phyloP scores from a whole-genome alignment of 2,888 invertebrate genomes.

The Euzetes globulus region DNA sequence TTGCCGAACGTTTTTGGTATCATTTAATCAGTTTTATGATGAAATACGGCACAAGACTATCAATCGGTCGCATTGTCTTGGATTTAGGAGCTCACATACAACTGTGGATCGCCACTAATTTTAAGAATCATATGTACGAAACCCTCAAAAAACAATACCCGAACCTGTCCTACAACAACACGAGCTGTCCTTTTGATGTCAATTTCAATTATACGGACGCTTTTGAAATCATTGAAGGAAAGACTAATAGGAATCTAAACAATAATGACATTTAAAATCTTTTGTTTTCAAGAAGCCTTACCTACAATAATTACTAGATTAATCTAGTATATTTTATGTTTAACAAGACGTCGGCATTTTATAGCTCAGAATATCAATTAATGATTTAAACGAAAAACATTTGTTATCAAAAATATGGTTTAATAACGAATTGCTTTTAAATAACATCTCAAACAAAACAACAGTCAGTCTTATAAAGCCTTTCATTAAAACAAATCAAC shows the following conservation, averaged over 20 bases:
- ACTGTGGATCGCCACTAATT: neutral
- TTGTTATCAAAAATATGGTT: too few relatives aligned
- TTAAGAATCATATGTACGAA: neutral
- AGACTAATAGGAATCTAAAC: neutral
- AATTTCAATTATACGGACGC: constrained; percentile 30
- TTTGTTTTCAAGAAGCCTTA: too few relatives aligned
- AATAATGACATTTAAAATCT: neutral
- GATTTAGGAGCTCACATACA: neutral
- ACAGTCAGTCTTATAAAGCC: too few relatives aligned
- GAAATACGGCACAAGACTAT: neutral
- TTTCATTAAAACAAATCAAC: too few relatives aligned
- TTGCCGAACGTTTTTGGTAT: constrained; percentile 13
- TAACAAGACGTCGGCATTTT: too few relatives aligned
- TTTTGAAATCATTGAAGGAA: constrained; percentile 4
- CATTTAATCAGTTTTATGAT: neutral
- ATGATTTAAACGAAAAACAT: too few relatives aligned
- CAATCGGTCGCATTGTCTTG: neutral
- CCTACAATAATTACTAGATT: too few relatives aligned
- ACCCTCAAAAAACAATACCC: constrained; percentile 4
- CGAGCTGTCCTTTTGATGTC: constrained; percentile 34
- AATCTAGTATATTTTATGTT: too few relatives aligned
- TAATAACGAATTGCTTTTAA: too few relatives aligned
- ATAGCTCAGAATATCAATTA: too few relatives aligned
- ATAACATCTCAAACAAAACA: too few relatives aligned
- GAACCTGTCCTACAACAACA: neutral